Evolutionary conservation across 92 coral and sea anemone genomes (phyloP).

Genomic region (Metridium senile): DNA sequence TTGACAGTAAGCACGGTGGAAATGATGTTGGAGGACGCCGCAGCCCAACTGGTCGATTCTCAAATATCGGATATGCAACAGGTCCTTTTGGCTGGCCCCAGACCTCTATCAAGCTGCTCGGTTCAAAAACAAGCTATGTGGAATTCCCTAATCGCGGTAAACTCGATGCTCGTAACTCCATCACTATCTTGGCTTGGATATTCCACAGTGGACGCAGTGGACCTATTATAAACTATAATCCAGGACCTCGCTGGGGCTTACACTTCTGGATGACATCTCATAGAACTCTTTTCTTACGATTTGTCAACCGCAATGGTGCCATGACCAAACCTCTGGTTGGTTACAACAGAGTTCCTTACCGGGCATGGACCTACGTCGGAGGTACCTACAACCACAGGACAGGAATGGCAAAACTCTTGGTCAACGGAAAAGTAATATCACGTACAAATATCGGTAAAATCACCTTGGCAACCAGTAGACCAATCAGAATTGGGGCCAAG

Average conservation of each 20-base stretch:
- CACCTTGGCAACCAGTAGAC: slow-evolving; percentile 59
- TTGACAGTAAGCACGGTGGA: slow-evolving; percentile 50
- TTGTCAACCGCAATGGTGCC: slow-evolving; percentile 55
- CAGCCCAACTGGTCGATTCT: slow-evolving; percentile 56
- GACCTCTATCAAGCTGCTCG: slow-evolving; percentile 54
- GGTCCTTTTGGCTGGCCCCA: slow-evolving; percentile 78
- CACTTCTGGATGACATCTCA: slow-evolving; percentile 73
- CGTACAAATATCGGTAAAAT: slow-evolving; percentile 58
- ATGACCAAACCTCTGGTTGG: slow-evolving; percentile 56
- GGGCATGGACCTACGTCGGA: slow-evolving; percentile 68
- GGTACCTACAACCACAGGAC: slow-evolving; percentile 64
- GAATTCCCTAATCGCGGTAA: slow-evolving; percentile 62
- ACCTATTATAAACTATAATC: slow-evolving; percentile 74
- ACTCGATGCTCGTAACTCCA: slow-evolving; percentile 61
- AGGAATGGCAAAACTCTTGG: slow-evolving; percentile 65
- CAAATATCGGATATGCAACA: slow-evolving; percentile 36
- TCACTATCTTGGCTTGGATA: slow-evolving; percentile 78
- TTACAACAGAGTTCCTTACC: slow-evolving; percentile 41
- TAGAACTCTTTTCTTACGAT: slow-evolving; percentile 53
- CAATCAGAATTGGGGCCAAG: slow-evolving; percentile 68
- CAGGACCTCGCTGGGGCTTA: slow-evolving; percentile 74
- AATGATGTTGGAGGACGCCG: slow-evolving; percentile 56
- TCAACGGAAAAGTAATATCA: slow-evolving; percentile 61
- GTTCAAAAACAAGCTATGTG: slow-evolving; percentile 64
- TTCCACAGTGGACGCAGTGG: slow-evolving; percentile 62